Evolutionary conservation across 1,140 invertebrate genomes (phyloP), one percentile per base, ranked within the genome.

Genomic region (Elymnias hypermnestra): DNA sequence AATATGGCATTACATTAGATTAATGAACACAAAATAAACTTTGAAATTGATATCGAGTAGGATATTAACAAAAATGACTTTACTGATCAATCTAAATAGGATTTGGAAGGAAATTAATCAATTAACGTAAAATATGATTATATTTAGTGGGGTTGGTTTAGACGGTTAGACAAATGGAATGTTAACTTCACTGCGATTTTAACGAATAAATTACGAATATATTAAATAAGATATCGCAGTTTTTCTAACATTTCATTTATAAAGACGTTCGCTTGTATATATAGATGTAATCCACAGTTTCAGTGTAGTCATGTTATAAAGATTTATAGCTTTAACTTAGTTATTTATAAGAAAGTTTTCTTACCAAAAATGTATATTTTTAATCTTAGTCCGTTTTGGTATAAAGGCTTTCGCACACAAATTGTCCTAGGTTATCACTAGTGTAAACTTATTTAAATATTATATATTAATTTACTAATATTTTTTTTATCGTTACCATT

Each of bases 321-420:
- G 53, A 77, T 66, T 68, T 52, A 81, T 77, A 84, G 81, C 81
- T 84, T 84, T 84, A 84, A 81, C 40, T 62, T 72, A 73, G 65
- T 45, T 63, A 61, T 65, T 59, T 64, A 68, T 67, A 60, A 53
- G 68, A 63, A 84, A 74, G 72, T 73, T 83, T 67, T 67, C 72
- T 70, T 81, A 84, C 78, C 78, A 82, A 84, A 84, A 77, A 75
- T 84, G 73, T 82, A 72, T 76, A 76, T 76, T 77, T 12, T 63
- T 63, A 61, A 52, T 71, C 54, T 68, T 69, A 72, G 65, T 63
- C 69, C 40, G 59, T 77, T 77, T 83, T 81, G 75, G 76, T 83
- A 71, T 63, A 67, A 69, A 71, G 62, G 64, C 70, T 79, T 82
- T 79, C 69, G 31, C 26, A 60, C 71, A 73, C 67, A 76, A 72